Conservation (phyloP, 2,113 vertebrate genomes). For the Neodontobutis hainanensis region DNA sequence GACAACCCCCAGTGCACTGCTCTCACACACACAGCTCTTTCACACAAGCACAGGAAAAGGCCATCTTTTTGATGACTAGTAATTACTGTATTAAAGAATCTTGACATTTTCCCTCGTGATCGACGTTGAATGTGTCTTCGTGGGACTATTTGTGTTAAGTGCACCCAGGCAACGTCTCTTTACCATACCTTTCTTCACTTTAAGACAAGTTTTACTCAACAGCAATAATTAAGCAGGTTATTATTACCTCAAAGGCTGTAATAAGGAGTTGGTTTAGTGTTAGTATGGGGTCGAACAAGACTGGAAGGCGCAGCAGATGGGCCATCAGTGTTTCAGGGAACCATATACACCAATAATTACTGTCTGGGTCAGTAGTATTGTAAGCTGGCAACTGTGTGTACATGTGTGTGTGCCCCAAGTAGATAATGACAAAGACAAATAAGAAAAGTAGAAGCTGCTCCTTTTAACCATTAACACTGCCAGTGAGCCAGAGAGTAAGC, state of each 20-base stretch:
- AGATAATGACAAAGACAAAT: constrained; percentile 46
- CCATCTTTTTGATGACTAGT: constrained; percentile 19
- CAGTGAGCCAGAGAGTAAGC: background rate
- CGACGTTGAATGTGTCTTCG: background rate
- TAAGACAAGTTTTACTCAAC: constrained; percentile 13
- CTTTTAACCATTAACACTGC: constrained; percentile 39
- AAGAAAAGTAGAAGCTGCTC: constrained; percentile 13
- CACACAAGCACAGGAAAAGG: constrained; percentile 5
- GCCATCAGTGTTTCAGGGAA: constrained; percentile 47
- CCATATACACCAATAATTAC: constrained; percentile 62
- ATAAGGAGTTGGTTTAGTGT: constrained; percentile 27
- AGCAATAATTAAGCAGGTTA: constrained; percentile 25
- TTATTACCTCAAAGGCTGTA: constrained; percentile 22
- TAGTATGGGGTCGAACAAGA: constrained; percentile 23
- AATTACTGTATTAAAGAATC: constrained; percentile 10
- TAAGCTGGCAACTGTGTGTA: constrained; percentile 45
- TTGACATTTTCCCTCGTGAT: constrained; percentile 3
- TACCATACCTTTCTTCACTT: constrained; percentile 19
- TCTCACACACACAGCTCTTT: background rate
- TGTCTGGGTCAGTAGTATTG: constrained; percentile 59
- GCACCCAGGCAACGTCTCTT: constrained; percentile 18
- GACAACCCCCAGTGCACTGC: constrained; percentile 17
- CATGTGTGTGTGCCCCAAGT: constrained; percentile 29
- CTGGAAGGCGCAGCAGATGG: constrained; percentile 53
- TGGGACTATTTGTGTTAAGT: background rate